Evolutionary conservation across 2,113 vertebrate species (phyloP).

Genomic region (Pelecanoides urinatrix): DNA sequence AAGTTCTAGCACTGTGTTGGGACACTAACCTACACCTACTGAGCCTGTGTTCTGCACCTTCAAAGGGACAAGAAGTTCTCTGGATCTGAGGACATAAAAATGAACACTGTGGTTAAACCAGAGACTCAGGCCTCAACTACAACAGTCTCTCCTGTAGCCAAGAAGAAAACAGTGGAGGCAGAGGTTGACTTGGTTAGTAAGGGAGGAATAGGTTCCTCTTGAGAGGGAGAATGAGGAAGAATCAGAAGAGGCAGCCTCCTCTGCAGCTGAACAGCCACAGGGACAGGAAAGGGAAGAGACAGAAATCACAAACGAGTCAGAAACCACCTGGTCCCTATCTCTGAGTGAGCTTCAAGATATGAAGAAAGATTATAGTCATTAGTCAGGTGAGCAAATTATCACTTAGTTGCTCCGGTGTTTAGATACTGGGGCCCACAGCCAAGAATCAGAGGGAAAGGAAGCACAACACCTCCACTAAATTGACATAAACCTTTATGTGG

Average conservation of each 20-base stretch:
- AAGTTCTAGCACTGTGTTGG: not conserved
- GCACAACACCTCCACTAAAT: not conserved
- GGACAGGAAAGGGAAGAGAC: not conserved
- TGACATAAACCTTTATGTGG: not conserved
- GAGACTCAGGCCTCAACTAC: not conserved
- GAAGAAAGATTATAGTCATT: not conserved
- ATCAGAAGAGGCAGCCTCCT: not conserved
- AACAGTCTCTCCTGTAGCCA: not conserved
- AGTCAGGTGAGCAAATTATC: not conserved
- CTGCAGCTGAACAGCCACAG: not conserved
- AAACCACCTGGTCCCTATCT: not conserved
- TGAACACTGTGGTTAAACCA: not conserved
- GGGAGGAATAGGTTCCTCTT: not conserved
- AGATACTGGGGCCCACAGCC: not conserved
- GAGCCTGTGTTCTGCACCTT: not conserved
- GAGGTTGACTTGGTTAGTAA: not conserved
- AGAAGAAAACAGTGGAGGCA: not conserved
- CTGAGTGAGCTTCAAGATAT: not conserved
- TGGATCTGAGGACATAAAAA: not conserved
- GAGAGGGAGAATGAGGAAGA: not conserved
- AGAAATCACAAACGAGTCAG: not conserved
- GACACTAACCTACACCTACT: fast-evolving
- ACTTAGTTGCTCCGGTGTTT: not conserved
- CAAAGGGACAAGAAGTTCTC: not conserved
- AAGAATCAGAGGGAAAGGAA: not conserved